Evolutionary conservation across 2,113 vertebrate genomes (phyloP).

Genomic region (Amphilophus citrinellus): DNA sequence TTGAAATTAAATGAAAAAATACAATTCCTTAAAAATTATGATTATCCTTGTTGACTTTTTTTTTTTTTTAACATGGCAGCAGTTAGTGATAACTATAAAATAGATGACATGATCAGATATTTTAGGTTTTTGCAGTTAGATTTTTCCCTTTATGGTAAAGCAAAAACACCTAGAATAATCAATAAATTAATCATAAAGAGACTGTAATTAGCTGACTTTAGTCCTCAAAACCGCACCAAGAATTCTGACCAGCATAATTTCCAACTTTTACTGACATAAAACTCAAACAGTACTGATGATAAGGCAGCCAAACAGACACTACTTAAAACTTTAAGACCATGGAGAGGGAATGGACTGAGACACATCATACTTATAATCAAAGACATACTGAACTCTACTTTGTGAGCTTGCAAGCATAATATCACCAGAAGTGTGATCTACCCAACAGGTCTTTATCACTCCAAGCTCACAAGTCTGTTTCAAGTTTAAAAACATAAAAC

Average conservation of each 20-base stretch:
- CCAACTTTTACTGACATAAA: conserved; percentile 38
- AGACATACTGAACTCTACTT: conserved; percentile 24
- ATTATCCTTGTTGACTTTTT: not conserved
- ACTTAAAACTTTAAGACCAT: conserved; percentile 55
- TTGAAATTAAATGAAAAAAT: not conserved
- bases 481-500: conserved; percentile 35
- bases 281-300: conserved; percentile 63
- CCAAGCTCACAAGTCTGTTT: conserved; percentile 26
- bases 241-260: conserved; percentile 49
- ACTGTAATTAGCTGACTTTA: not conserved
- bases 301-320: conserved; percentile 74
- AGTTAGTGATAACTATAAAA: conserved; percentile 34
- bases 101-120: conserved; percentile 6
- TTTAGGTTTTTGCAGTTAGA: not conserved
- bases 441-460: not conserved
- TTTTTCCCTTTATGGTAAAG: conserved; percentile 5
- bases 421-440: not conserved
- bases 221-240: conserved; percentile 36
- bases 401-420: conserved; percentile 21
- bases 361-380: conserved; percentile 1
- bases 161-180: not conserved
- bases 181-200: not conserved
- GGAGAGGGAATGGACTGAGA: conserved; percentile 35
- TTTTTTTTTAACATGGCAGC: not conserved
- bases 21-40: not conserved